A percentile compares a stretch with the other conserved stretches of the same genome.
phyloP scores from a whole-genome alignment of 23 tunicate species.

The Oikopleura vanhoeffeni region DNA sequence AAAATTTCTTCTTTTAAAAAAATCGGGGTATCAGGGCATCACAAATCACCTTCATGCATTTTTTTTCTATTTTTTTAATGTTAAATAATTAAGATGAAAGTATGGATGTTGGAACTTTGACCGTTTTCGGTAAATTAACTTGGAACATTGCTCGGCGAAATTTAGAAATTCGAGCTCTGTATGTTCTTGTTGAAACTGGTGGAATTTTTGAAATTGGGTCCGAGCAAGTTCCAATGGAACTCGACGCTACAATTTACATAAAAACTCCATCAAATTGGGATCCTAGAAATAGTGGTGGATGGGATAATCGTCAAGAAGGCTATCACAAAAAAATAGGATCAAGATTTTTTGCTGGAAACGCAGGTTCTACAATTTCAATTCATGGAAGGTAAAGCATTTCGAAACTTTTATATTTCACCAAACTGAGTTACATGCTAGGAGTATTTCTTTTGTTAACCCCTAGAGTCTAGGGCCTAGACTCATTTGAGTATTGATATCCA shows the following conservation, averaged over 20 bases:
- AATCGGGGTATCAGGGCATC: too few relatives aligned
- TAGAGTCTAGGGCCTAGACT: too few relatives aligned
- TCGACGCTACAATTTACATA: not conserved
- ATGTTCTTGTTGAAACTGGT: not conserved
- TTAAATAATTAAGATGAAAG: too few relatives aligned
- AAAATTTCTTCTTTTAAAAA: too few relatives aligned
- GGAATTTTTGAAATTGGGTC: not conserved
- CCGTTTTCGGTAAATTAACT: not conserved
- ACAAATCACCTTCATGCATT: too few relatives aligned
- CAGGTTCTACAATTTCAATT: not conserved
- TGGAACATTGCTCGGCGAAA: slow-evolving; percentile 13
- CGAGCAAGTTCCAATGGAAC: not conserved
- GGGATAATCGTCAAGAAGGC: not conserved
- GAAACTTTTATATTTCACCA: too few relatives aligned
- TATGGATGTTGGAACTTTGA: slow-evolving; percentile 5
- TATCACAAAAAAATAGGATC: slow-evolving; percentile 7
- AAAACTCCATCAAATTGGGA: slow-evolving; percentile 14
- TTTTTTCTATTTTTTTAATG: too few relatives aligned
- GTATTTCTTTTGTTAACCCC: too few relatives aligned
- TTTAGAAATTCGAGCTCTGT: not conserved
- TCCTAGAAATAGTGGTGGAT: not conserved
- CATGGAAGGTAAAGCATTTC: not conserved
- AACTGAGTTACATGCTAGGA: too few relatives aligned
- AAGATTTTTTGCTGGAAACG: not conserved
- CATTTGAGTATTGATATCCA: too few relatives aligned